phyloP scores from a whole-genome alignment of 1,140 invertebrate species.

The Drosophila equinoxialis region DNA sequence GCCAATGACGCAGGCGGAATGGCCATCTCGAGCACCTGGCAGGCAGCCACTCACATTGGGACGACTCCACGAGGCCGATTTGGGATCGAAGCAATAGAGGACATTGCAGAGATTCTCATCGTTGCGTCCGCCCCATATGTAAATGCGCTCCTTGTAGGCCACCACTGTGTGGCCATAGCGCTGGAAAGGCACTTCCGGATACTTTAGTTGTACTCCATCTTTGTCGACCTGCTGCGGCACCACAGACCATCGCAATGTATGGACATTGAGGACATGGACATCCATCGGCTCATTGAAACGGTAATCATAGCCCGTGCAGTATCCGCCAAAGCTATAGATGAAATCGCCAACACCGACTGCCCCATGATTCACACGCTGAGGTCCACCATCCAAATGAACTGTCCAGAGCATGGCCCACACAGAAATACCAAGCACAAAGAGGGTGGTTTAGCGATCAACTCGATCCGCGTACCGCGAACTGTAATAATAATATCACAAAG shows the following conservation, averaged over 20 bases:
- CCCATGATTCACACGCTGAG: conserved; percentile 91
- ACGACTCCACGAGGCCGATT: conserved; percentile 87
- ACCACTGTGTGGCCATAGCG: conserved; percentile 94
- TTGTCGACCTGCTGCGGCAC: conserved; percentile 68
- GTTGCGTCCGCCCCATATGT: conserved; percentile 96
- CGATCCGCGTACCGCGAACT: neutral
- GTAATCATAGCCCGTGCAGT: conserved; percentile 92
- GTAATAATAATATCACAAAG: conserved; percentile 1
- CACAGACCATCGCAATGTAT: conserved; percentile 86
- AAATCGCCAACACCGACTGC: conserved; percentile 91
- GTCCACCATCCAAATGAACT: conserved; percentile 91
- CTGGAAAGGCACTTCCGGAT: conserved; percentile 85
- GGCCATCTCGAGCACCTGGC: conserved; percentile 93
- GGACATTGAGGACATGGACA: conserved; percentile 93
- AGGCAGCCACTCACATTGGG: conserved; percentile 87
- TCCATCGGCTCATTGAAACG: conserved; percentile 89
- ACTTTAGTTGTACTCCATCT: conserved; percentile 70
- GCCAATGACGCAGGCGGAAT: conserved; percentile 92
- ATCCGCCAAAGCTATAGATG: conserved; percentile 96
- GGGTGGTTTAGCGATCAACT: neutral
- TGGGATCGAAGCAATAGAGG: conserved; percentile 92
- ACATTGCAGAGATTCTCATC: conserved; percentile 91
- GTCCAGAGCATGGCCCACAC: conserved; percentile 87
- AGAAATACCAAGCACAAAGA: neutral
- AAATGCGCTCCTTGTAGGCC: conserved; percentile 88